Evolutionary conservation across 2,797 vertebrate species (phyloP).

Genomic region (Carduelis carduelis): DNA sequence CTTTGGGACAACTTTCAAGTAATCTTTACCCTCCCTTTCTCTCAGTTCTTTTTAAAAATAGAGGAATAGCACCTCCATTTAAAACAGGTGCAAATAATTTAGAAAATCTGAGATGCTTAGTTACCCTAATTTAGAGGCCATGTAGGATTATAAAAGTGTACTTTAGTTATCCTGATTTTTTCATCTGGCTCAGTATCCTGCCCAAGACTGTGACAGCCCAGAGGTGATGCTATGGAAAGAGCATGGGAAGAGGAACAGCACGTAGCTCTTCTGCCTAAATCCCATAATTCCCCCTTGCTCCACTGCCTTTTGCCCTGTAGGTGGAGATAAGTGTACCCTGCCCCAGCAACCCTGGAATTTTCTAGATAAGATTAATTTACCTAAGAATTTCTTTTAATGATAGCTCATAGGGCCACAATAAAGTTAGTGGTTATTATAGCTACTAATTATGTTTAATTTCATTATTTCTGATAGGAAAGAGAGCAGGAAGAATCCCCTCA

Average conservation of each 20-base stretch:
- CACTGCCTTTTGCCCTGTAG: background rate
- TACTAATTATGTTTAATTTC: background rate
- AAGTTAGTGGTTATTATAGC: background rate
- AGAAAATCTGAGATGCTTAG: background rate
- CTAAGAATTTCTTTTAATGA: background rate
- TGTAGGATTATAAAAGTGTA: background rate
- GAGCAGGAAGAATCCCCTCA: background rate
- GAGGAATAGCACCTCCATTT: background rate
- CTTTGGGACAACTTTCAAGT: background rate
- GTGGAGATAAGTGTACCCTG: background rate
- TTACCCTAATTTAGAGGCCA: background rate
- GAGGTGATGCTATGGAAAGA: background rate
- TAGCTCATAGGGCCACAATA: background rate
- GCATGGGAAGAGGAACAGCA: background rate
- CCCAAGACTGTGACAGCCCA: background rate
- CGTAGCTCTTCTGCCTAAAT: background rate
- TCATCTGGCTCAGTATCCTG: background rate
- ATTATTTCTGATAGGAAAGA: background rate
- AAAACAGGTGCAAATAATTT: background rate
- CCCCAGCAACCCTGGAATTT: background rate
- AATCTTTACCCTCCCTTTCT: background rate
- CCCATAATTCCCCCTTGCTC: fast-evolving
- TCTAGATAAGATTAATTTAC: background rate
- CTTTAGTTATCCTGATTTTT: background rate
- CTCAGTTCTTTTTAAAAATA: background rate